phyloP scores from a whole-genome alignment of 2,888 invertebrate species.

The Amblyjoppa proteus region DNA sequence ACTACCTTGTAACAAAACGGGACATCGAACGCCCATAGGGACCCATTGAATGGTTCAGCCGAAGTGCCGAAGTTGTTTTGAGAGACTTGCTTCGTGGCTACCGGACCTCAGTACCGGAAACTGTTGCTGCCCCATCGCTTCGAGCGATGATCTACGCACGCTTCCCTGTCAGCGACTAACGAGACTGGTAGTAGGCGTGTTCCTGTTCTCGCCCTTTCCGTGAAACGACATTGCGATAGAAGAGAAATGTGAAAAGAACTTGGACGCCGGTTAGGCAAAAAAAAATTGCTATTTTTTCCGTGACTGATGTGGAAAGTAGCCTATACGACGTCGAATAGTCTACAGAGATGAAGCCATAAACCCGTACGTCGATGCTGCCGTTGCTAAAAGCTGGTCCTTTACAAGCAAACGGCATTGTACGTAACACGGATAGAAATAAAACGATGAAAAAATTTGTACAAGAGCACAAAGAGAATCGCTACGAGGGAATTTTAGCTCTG shows the following conservation, averaged over 20 bases:
- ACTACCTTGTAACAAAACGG: slow-evolving; percentile 36
- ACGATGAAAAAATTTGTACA: neutral
- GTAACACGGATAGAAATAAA: neutral
- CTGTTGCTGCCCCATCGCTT: slow-evolving; percentile 40
- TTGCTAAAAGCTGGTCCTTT: slow-evolving; percentile 34
- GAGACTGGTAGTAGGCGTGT: slow-evolving; percentile 53
- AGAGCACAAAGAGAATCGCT: neutral
- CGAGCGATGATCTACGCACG: slow-evolving; percentile 57
- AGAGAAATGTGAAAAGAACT: slow-evolving; percentile 49
- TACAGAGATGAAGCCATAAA: neutral
- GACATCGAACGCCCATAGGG: slow-evolving; percentile 41
- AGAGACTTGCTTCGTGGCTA: slow-evolving; percentile 48
- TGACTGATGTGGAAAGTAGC: neutral
- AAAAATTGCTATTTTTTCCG: slow-evolving; percentile 17
- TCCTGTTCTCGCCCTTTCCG: slow-evolving; percentile 41
- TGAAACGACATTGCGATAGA: slow-evolving; percentile 22
- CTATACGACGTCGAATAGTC: neutral
- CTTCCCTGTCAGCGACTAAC: slow-evolving; percentile 58
- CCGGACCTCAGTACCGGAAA: slow-evolving; percentile 61
- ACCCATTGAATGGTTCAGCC: slow-evolving; percentile 13
- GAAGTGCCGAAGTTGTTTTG: slow-evolving; percentile 50
- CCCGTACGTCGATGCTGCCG: neutral
- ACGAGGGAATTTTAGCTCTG: neutral
- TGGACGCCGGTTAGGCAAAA: slow-evolving; percentile 50
- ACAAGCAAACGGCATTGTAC: slow-evolving; percentile 47